phyloP scores from a whole-genome alignment of 1,140 invertebrate genomes.

The Drosophila bocki region DNA sequence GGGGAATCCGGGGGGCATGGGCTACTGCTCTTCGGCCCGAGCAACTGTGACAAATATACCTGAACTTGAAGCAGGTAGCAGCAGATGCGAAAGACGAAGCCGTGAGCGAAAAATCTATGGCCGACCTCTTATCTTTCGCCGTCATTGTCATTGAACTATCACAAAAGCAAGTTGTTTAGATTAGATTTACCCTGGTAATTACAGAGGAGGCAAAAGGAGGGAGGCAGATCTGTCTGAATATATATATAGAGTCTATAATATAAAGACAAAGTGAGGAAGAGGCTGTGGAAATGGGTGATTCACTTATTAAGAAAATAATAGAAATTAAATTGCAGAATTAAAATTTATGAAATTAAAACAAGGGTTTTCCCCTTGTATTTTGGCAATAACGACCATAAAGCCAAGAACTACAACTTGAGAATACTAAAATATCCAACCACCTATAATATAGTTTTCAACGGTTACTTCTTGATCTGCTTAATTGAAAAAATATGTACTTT shows the following conservation, averaged over 20 bases:
- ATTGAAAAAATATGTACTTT: not conserved
- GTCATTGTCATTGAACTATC: conserved; percentile 47
- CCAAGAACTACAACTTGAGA: too few relatives aligned
- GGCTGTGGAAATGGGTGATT: not conserved
- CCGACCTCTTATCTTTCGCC: conserved; percentile 31
- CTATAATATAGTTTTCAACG: not conserved
- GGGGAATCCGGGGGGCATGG: conserved; percentile 22
- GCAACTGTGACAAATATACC: conserved; percentile 1
- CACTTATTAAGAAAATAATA: not conserved
- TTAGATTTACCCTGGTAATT: conserved; percentile 40
- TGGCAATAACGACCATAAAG: too few relatives aligned
- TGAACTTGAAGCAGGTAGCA: conserved; percentile 15
- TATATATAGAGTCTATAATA: not conserved
- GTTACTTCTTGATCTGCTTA: not conserved
- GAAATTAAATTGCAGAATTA: not conserved
- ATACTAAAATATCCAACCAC: too few relatives aligned
- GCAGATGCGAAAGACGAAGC: conserved; percentile 14
- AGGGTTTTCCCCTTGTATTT: not conserved
- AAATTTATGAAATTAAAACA: too few relatives aligned
- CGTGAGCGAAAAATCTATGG: conserved; percentile 5
- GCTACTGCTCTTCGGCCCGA: not conserved
- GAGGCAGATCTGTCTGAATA: not conserved
- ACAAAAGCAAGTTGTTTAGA: conserved; percentile 27
- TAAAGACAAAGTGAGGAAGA: not conserved
- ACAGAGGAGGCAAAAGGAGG: not conserved